Evolutionary conservation across 2,113 vertebrate species (phyloP).

Genomic region (Burhinus bistriatus): DNA sequence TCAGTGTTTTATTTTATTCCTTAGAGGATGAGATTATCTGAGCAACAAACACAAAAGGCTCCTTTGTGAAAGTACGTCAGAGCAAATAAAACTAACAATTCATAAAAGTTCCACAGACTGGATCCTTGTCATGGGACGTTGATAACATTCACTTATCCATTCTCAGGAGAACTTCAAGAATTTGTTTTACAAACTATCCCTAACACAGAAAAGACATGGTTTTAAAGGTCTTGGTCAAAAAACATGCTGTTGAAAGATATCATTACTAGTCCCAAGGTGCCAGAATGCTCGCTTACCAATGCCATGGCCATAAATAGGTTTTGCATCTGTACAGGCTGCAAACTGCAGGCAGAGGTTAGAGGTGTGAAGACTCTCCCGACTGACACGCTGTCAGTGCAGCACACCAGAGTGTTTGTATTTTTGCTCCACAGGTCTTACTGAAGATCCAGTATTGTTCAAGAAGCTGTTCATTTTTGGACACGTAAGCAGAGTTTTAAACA

Average conservation of each 20-base stretch:
- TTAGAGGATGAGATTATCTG: neutral
- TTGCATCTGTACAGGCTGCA: neutral
- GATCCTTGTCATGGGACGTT: neutral
- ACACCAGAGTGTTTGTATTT: neutral
- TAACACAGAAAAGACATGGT: neutral
- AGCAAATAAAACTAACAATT: slow-evolving; percentile 26
- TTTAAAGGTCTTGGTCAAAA: neutral
- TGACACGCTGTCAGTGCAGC: neutral
- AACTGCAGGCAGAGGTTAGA: neutral
- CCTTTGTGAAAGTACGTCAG: neutral
- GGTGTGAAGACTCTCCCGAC: neutral
- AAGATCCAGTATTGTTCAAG: neutral
- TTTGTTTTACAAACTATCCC: neutral
- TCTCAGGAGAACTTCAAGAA: slow-evolving; percentile 14
- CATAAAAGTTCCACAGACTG: neutral
- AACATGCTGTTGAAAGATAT: neutral
- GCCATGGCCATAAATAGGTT: neutral
- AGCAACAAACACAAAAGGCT: neutral
- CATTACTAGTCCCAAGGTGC: neutral
- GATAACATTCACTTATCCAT: neutral
- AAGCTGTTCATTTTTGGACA: neutral
- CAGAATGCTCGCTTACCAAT: neutral
- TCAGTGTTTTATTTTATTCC: neutral
- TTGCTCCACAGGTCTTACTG: fast-evolving
- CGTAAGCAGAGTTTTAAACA: neutral